Base-by-base conservation (phyloP, 2,113 vertebrate genomes). In the Melanocharis versteri region DNA sequence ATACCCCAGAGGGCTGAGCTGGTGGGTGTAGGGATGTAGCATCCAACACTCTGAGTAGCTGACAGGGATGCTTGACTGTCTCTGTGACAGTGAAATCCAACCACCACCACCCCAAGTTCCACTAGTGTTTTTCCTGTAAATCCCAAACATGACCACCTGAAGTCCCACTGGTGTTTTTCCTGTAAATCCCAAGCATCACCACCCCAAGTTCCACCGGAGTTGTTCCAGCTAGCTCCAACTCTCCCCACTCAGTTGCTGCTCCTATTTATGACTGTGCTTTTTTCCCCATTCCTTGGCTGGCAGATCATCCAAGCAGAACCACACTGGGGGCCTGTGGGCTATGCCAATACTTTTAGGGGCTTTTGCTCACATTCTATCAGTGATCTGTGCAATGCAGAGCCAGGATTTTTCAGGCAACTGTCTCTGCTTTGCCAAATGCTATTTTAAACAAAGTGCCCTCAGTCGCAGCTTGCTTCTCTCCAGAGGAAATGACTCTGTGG, bases 271-370 rank as follows among this genome's bases (percentile, higher is more conserved):
- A 28, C 53, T 24, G 3, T 10, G 8, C 44, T 61, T 70, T 58
- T 57, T 7, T 15, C 37, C 40, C 42, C 27, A 7, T 42, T 39
- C 45, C 64, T 23, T 3, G 19, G 1, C 40, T 13, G 3, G 11
- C 18, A 39, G 22, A 78, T 24, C n/a, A 18, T 57, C 65, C 51
- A 50, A 54, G 39, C 1, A 77, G 68, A 26, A 45, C 40, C 83
- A 6, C 19, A 2, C 0, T 7, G 33, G 16, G 30, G 40, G 39
- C 42, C n/a, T 44, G 66, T 90, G 66, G 73, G 42, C 33, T 16
- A 2, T 1, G 7, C 50, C 51, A 50, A 17, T 0, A 18, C 13
- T 31, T 83, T n/a, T 0, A 26, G 17, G 47, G 60, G 5, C 23
- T 40, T 53, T 15, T 26, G 47, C 37, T 56, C 12, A 0, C 35